A percentile compares a stretch with the other conserved stretches of the same genome.
These are phyloP conservation scores for Gryllus longicercus DNA, from an alignment of 2,888 invertebrate genomes.

Conservation along the genomic window DNA sequence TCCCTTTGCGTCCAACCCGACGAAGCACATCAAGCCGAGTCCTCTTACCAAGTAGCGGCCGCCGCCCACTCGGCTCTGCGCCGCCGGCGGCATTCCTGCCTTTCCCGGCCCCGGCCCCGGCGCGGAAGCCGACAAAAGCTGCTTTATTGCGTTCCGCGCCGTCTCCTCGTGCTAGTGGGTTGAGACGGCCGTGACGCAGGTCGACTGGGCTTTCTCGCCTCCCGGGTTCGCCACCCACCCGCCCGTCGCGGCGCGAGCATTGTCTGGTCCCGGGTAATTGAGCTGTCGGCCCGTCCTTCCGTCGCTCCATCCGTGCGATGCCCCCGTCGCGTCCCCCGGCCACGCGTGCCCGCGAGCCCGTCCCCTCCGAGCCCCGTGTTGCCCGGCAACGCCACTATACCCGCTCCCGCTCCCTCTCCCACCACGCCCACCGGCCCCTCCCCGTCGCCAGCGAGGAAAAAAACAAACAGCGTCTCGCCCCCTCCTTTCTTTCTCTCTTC, in stretches of 20 bases:
- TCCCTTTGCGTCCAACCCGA: background rate
- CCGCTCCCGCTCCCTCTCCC: background rate
- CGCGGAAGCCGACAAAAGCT: slow-evolving; percentile 4
- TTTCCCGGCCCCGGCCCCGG: background rate
- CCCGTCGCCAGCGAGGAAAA: background rate
- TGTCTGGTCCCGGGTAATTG: background rate
- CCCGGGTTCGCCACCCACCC: background rate
- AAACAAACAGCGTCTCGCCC: background rate
- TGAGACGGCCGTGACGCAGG: too few relatives aligned
- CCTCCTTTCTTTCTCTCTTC: too few relatives aligned
- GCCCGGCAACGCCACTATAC: background rate
- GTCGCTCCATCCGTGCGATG: background rate
- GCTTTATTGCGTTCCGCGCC: slow-evolving; percentile 7
- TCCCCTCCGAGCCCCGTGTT: background rate
- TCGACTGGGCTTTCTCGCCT: background rate
- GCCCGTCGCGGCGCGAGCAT: background rate
- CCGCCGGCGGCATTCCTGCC: too few relatives aligned
- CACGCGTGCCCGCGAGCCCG: background rate
- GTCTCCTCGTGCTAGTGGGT: too few relatives aligned
- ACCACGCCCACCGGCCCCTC: background rate
- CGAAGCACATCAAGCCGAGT: background rate
- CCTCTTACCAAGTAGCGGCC: background rate
- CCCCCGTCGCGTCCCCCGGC: background rate
- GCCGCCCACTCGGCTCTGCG: background rate
- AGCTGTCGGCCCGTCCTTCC: background rate